Evolutionary conservation across 2,797 vertebrate genomes (phyloP).

Genomic region (Remorina albescens): DNA sequence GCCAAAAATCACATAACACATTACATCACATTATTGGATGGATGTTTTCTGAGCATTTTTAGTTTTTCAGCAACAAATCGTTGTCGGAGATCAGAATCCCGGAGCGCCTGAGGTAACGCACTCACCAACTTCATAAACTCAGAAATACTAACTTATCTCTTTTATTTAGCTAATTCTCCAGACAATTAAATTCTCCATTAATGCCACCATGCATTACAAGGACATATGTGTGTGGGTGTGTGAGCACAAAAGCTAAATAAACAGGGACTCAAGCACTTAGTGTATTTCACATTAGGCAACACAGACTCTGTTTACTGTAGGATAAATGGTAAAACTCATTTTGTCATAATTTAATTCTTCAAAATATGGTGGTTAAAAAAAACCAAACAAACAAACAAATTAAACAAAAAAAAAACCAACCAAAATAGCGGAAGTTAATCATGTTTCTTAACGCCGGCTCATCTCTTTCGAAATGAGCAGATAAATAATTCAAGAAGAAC

Average conservation of each 20-base stretch:
- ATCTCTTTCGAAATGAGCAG: constrained; percentile 15
- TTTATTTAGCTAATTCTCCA: constrained; percentile 66
- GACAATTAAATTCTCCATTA: constrained; percentile 78
- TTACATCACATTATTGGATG: background rate
- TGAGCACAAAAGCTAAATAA: constrained; percentile 57
- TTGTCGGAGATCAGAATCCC: constrained; percentile 18
- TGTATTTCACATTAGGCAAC: constrained; percentile 31
- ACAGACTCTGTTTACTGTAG: constrained; percentile 14
- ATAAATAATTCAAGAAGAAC: constrained; percentile 48
- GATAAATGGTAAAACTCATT: constrained; percentile 14
- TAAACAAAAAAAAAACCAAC: background rate
- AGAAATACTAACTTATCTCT: constrained; percentile 70
- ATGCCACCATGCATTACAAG: constrained; percentile 60
- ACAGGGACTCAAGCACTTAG: constrained; percentile 54
- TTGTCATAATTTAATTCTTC: constrained; percentile 27
- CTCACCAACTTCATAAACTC: constrained; percentile 58
- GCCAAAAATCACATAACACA: background rate
- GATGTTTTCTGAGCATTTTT: constrained; percentile 4
- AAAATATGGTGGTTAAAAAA: background rate
- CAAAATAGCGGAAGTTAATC: constrained; percentile 31
- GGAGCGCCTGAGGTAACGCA: constrained; percentile 25
- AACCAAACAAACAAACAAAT: background rate
- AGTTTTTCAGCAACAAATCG: constrained; percentile 12
- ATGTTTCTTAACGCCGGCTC: constrained; percentile 11
- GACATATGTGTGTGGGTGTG: constrained; percentile 67